These are phyloP conservation scores for Thalpophila matura DNA, from an alignment of 2,888 invertebrate genomes.

Conservation along the genomic window DNA sequence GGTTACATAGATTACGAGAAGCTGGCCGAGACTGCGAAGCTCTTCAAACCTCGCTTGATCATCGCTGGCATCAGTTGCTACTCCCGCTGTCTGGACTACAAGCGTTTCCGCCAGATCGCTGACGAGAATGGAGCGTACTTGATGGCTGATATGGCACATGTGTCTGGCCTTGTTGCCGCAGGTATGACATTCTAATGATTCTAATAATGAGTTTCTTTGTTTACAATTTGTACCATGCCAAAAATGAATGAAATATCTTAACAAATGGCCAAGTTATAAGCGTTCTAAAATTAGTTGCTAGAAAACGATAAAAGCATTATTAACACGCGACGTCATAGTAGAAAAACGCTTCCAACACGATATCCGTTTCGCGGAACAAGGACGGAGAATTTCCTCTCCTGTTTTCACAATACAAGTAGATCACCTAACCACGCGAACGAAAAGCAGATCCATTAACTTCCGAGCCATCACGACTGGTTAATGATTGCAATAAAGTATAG, in stretches of 20 bases:
- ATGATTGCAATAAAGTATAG: neutral
- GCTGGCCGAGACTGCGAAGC: conserved; percentile 94
- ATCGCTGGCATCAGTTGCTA: conserved; percentile 99
- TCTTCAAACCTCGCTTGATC: conserved; percentile 98
- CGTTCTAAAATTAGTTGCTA: too few species aligned
- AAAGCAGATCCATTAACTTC: neutral
- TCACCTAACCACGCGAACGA: neutral
- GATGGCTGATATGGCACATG: conserved; percentile 99
- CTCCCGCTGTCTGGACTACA: conserved; percentile 97
- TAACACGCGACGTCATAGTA: too few species aligned
- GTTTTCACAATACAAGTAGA: too few species aligned
- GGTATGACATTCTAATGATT: conserved; percentile 78
- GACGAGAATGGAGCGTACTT: conserved; percentile 96
- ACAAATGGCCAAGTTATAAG: too few species aligned
- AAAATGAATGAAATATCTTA: too few species aligned
- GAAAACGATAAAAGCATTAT: too few species aligned
- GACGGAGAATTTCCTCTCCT: too few species aligned
- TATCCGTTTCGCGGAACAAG: too few species aligned
- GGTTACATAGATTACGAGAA: conserved; percentile 98
- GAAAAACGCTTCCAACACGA: too few species aligned
- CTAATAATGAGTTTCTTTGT: neutral
- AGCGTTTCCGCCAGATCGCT: conserved; percentile 95
- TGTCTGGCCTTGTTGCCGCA: conserved; percentile 97
- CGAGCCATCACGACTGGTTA: neutral
- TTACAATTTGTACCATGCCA: neutral